Evolutionary conservation across 2,797 vertebrate species (phyloP), one percentile per base, ranked within the genome.

Genomic region (Platyrinchus mystaceus): DNA sequence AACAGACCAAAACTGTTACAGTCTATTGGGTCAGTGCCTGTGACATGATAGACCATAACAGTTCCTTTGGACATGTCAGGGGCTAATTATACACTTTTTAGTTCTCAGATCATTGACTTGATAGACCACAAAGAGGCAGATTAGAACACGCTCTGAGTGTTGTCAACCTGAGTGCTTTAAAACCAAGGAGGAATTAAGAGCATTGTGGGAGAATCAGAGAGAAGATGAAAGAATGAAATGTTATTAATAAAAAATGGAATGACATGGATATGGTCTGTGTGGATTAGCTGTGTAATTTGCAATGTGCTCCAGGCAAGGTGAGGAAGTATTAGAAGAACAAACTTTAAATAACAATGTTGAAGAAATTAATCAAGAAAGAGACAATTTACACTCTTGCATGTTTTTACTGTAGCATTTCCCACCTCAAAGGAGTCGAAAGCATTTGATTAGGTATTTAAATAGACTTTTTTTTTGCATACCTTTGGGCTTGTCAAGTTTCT

Each of bases 51-150:
- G 94, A 64, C 85, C 93, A 55, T 86, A 95, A 95, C 76, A 93
- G 93, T 47, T 97, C 93, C 95, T 97, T 78, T 95, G 97, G 94
- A 96, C 88, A 30, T 97, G 95, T 95, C 96, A 79, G 70, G 66
- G 68, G 68, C 94, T 97, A 96, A 97, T 97, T 97, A 95, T 41
- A 89, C 82, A 82, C 89, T 87, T 49, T 8, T 68, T 70, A 21
- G 44, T 93, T 87, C 89, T 84, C 96, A 97, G 93, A 89, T 96
- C 96, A 90, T 95, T 97, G 96, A 39, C 85, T 95, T 93, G 88
- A 95, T 96, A 78, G 94, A 79, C 89, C 93, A 75, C 93, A 67
- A 56, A 96, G 94, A 97, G 86, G 91, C 94, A 95, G 96, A 92
- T 87, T 12, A 93, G 96, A 87, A 78, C 41, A 34, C 39, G 36